Base-by-base conservation (phyloP, 2,797 vertebrate genomes). In the Anguilla megastoma region DNA sequence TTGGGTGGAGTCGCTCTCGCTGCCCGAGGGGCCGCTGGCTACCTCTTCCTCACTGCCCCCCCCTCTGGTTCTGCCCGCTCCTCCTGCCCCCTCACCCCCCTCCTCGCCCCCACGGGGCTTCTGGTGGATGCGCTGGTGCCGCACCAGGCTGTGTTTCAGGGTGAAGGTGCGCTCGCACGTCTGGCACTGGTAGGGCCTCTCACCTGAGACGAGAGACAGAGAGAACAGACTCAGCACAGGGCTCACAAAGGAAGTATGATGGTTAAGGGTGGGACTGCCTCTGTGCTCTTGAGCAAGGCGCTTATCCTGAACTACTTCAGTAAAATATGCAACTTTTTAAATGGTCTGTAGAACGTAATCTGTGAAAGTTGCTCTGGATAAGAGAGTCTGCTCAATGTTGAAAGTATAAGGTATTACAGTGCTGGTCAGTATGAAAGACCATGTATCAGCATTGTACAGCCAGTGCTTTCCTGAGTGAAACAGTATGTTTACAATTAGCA, bases 121-220 rank as follows among this genome's bases (percentile, higher is more conserved):
- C 95, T 98, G 97, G 93, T 99, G 98, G 92, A 99, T 98, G 86
- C 98, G 95, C 93, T 99, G 98, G 93, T 99, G 98, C 18, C 98
- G 97, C 66, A 99, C 98, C 90, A 99, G 96, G 92, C 98, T 99
- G 95, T 99, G 98, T 91, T 99, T 99, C 93, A 99, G 94, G 84
- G 98, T 99, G 95, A 99, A 99, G 87, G 98, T 99, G 89, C 98
- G 94, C 92, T 98, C 98, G 0, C 98, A 99, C 86, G 98, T 99
- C 91, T 98, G 97, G 93, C 98, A 99, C 92, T 98, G 97, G 93
- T 99, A 99, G 0, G 98, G 98, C 52, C 98, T 96, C 92, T 99
- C 98, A 24, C 98, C 98, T 99, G 88, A 88, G 27, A 36, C 0
- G 52, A 58, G 5, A 50, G 45, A 21, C 74, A 79, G 74, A 45